A percentile compares a stretch with the other conserved stretches of the same genome.
These are phyloP conservation scores for Oryzaephilus surinamensis DNA, from an alignment of 1,140 invertebrate species.

Conservation along the genomic window DNA sequence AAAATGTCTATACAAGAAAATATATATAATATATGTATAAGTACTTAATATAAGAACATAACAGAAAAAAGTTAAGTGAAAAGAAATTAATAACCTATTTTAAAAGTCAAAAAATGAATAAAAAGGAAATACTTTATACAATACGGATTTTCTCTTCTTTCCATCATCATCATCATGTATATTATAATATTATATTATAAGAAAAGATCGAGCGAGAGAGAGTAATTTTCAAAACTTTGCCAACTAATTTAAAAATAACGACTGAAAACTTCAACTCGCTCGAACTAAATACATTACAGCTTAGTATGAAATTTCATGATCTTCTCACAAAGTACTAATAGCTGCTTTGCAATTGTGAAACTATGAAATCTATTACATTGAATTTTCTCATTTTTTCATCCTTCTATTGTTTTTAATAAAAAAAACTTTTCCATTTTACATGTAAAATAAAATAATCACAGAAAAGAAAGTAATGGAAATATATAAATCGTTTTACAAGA, in stretches of 20 bases:
- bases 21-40: constrained; percentile 3
- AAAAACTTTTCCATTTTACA: too few relatives aligned
- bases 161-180: too few relatives aligned
- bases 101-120: too few relatives aligned
- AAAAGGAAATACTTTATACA: too few relatives aligned
- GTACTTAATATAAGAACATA: too few relatives aligned
- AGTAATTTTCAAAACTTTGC: not conserved
- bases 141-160: too few relatives aligned
- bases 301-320: constrained; percentile 27
- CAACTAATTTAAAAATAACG: not conserved
- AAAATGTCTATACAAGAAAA: constrained; percentile 13
- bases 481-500: too few relatives aligned
- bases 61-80: not conserved
- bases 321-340: constrained; percentile 16
- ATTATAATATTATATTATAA: constrained; percentile 7
- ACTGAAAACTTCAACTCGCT: constrained; percentile 8
- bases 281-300: constrained; percentile 19
- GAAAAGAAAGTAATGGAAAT: too few relatives aligned
- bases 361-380: too few relatives aligned
- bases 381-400: too few relatives aligned
- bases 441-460: too few relatives aligned
- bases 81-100: not conserved
- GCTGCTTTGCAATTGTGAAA: constrained; percentile 12
- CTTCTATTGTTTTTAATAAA: too few relatives aligned
- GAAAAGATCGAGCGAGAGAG: constrained; percentile 11